Conservation (phyloP, 2,797 vertebrate species). For the Pseudomugil tenellus region DNA sequence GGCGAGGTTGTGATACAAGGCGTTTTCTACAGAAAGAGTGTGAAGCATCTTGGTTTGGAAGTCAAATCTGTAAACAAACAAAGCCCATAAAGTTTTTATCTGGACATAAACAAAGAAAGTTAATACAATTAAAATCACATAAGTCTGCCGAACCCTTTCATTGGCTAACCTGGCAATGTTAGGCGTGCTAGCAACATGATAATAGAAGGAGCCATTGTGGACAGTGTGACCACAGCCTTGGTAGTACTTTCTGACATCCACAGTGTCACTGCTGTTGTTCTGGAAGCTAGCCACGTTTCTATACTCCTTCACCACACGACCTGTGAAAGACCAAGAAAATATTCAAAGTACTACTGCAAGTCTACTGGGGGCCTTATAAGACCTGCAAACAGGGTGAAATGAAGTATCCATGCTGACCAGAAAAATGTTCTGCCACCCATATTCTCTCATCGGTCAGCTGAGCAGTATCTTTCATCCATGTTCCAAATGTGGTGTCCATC, state of each 20-base stretch:
- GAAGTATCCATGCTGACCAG: slow-evolving; percentile 71
- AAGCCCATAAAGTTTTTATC: background rate
- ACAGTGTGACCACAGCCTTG: slow-evolving; percentile 91
- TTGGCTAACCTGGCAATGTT: slow-evolving; percentile 87
- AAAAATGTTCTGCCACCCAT: slow-evolving; percentile 95
- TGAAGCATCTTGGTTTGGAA: slow-evolving; percentile 79
- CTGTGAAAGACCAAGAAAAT: slow-evolving; percentile 64
- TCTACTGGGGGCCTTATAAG: no score
- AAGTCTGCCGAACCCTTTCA: background rate
- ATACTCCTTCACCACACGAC: slow-evolving; percentile 88
- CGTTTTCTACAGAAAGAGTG: slow-evolving; percentile 84
- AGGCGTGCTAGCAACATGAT: slow-evolving; percentile 89
- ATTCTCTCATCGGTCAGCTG: slow-evolving; percentile 85
- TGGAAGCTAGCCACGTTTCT: slow-evolving; percentile 85
- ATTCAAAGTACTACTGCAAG: background rate
- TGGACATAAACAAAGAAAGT: background rate
- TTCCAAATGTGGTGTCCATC: slow-evolving; percentile 88
- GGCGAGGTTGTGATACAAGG: slow-evolving; percentile 87
- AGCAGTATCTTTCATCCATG: slow-evolving; percentile 92
- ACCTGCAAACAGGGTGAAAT: no score
- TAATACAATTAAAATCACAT: background rate
- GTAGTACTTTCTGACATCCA: slow-evolving; percentile 88
- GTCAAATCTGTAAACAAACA: slow-evolving; percentile 81
- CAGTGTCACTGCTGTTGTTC: slow-evolving; percentile 80
- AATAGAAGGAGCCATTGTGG: slow-evolving; percentile 91